These are phyloP conservation scores for Pandion haliaetus DNA, from an alignment of 2,113 vertebrate genomes.

Conservation along the genomic window DNA sequence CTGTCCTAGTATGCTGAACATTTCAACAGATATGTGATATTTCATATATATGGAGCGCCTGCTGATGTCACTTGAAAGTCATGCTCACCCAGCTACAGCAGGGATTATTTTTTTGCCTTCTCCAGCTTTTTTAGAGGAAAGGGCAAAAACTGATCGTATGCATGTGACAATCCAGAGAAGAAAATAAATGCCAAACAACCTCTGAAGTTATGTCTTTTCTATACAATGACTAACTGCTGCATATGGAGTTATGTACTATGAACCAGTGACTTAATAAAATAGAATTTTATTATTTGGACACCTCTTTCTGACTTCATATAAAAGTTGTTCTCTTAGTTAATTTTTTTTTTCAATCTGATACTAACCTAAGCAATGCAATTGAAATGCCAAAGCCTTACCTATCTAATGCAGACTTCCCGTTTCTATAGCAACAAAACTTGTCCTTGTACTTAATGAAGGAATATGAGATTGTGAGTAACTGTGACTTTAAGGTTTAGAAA, in stretches of 20 bases:
- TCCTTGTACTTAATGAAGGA: neutral
- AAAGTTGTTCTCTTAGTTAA: neutral
- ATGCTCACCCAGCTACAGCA: neutral
- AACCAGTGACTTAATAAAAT: neutral
- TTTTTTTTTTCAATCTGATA: neutral
- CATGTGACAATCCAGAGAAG: neutral
- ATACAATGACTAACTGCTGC: neutral
- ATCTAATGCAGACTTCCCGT: neutral
- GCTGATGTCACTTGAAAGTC: neutral
- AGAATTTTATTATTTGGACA: neutral
- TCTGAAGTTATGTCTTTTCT: neutral
- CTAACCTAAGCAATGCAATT: neutral
- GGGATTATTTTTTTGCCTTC: neutral
- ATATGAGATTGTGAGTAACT: neutral
- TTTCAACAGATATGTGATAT: neutral
- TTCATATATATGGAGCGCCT: neutral
- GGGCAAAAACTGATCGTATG: neutral
- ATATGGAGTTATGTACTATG: neutral
- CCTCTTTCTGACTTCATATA: neutral
- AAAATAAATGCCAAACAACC: neutral
- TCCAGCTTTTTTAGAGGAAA: neutral
- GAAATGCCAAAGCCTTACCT: neutral
- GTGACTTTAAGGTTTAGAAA: neutral
- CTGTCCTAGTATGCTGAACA: neutral
- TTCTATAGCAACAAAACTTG: conserved; percentile 32